Evolutionary conservation across 2,888 invertebrate species (phyloP), one percentile per base, ranked within the genome.

Genomic region (Andricus curvator): DNA sequence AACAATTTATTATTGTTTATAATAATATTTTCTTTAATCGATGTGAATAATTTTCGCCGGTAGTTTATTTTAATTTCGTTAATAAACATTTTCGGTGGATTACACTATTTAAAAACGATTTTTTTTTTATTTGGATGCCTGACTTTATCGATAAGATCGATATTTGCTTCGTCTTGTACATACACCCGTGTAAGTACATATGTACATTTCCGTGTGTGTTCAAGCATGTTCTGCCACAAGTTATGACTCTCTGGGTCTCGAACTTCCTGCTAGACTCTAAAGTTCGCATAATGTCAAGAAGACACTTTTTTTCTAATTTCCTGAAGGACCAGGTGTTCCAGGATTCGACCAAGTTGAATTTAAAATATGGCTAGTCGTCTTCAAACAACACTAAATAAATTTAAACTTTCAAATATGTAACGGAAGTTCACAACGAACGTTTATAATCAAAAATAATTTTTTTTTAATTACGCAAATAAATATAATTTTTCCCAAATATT

Each of bases 131-230:
- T 56, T 56, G 56, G 56, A 56, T n/a, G 56, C n/a, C n/a, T 56
- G n/a, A 56, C n/a, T 56, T n/a, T n/a, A 56, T 56, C n/a, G 56
- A 56, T 56, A n/a, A 56, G 56, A 9, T 56, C n/a, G n/a, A 56
- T 56, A 56, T 20, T 56, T 56, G 56, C n/a, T 56, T n/a, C 56
- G n/a, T 9, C 56, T 56, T 20, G 68, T 70, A 56, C 56, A 60
- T 78, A 62, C 44, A 64, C 64, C 37, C 37, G 22, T 78, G 56
- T 79, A 44, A 80, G 84, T 82, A 82, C 79, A 70, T 66, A 82
- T 78, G 74, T 80, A 78, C 15, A 29, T 67, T 66, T 25, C n/a
- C 64, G 44, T 37, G 65, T n/a, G 17, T 78, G 44, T 44, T 44
- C 62, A n/a, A 64, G 77, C 64, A 64, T 64, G 60, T 44, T 37